Evolutionary conservation across 2,797 vertebrate genomes (phyloP).

Genomic region (Lepidocolaptes lacrymiger): DNA sequence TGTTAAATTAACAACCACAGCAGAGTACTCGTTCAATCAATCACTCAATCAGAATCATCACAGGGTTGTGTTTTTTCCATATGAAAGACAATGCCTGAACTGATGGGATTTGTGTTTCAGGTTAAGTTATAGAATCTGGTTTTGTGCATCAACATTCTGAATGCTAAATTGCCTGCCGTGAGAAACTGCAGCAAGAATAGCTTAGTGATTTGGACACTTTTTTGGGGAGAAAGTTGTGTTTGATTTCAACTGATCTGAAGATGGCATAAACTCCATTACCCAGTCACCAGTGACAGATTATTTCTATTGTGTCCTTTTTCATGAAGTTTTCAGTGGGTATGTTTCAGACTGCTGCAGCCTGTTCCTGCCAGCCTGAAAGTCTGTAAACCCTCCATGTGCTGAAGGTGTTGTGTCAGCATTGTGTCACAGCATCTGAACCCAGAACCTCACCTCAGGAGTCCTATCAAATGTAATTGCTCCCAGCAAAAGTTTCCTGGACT

Average conservation of each 20-base stretch:
- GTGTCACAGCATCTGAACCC: neutral
- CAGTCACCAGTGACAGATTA: neutral
- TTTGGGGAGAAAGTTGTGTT: neutral
- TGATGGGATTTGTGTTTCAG: neutral
- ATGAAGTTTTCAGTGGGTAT: neutral
- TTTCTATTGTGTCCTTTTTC: neutral
- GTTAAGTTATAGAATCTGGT: neutral
- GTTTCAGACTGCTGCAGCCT: neutral
- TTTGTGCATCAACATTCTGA: neutral
- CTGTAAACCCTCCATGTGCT: neutral
- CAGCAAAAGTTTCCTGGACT: conserved; percentile 21
- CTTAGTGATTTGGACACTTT: neutral
- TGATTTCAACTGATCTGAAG: neutral
- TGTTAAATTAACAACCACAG: conserved; percentile 40
- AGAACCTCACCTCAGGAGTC: conserved; percentile 26
- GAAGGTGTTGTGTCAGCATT: conserved; percentile 8
- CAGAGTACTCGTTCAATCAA: conserved; percentile 50
- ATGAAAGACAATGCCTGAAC: conserved; percentile 50
- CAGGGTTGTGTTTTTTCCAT: neutral
- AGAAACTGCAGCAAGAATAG: neutral
- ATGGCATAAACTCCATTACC: neutral
- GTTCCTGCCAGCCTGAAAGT: neutral
- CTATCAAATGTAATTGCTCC: conserved; percentile 33
- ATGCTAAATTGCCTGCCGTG: neutral
- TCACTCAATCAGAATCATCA: conserved; percentile 40